phyloP scores from a whole-genome alignment of 2,797 vertebrate species.

The Leptoclinus maculatus region DNA sequence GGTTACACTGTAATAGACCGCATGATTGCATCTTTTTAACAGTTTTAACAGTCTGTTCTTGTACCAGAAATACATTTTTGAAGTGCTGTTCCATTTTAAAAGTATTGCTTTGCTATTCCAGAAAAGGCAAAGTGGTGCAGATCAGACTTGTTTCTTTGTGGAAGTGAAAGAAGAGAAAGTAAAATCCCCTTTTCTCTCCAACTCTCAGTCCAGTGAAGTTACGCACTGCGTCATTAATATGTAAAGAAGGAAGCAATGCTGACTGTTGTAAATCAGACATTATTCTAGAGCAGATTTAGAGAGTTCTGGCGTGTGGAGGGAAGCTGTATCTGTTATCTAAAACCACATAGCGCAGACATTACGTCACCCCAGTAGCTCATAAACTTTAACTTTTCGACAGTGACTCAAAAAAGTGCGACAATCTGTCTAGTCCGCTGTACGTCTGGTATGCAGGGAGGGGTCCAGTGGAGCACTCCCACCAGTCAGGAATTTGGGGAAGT shows the following conservation, averaged over 20 bases:
- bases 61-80: not conserved
- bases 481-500: conserved; percentile 83
- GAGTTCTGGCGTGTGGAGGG: not conserved
- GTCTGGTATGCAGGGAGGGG: conserved; percentile 79
- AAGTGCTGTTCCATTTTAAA: not conserved
- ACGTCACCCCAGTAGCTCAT: conserved; percentile 74
- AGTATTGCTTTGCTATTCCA: not conserved
- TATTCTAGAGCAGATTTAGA: not conserved
- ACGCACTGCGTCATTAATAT: not conserved
- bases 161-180: not conserved
- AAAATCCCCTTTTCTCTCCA: not conserved
- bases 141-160: not conserved
- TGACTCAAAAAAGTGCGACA: conserved; percentile 72
- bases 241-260: not conserved
- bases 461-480: conserved; percentile 76
- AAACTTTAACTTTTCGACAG: conserved; percentile 36
- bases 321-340: conserved; percentile 20
- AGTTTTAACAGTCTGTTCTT: too few relatives aligned
- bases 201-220: not conserved
- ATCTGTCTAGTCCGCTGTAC: conserved; percentile 50
- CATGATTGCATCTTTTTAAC: not conserved
- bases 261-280: not conserved
- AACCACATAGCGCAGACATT: conserved; percentile 42
- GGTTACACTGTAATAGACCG: not conserved
- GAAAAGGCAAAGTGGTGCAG: not conserved